These are phyloP conservation scores for Epistrophe eligans DNA, from an alignment of 2,888 invertebrate species.

Conservation along the genomic window DNA sequence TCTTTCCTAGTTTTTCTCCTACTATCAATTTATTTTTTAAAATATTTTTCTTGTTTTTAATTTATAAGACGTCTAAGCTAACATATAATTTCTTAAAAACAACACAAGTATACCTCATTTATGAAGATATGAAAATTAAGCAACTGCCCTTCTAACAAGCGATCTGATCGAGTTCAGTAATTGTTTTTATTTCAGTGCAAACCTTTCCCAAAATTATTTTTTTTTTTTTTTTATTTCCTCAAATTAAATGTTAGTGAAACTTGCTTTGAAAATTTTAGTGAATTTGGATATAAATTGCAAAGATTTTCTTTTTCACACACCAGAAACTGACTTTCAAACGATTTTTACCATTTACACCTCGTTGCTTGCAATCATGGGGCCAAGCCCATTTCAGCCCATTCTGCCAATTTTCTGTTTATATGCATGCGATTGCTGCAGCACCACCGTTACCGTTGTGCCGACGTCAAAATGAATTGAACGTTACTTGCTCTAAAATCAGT, in stretches of 20 bases:
- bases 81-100: too few relatives aligned
- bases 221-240: background rate
- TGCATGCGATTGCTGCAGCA: constrained; percentile 12
- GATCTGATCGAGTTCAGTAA: background rate
- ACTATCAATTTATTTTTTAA: too few relatives aligned
- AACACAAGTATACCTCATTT: too few relatives aligned
- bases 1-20: too few relatives aligned
- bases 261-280: background rate
- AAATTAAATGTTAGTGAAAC: constrained; percentile 16
- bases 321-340: constrained; percentile 40
- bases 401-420: constrained; percentile 38
- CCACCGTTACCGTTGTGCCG: constrained; percentile 21
- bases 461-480: constrained; percentile 72
- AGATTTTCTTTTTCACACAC: constrained; percentile 47
- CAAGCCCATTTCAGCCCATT: constrained; percentile 71
- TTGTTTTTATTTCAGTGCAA: background rate
- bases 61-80: too few relatives aligned
- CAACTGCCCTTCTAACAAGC: background rate
- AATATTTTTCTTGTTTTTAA: too few relatives aligned
- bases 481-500: constrained; percentile 71
- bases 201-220: constrained; percentile 10
- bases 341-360: constrained; percentile 73
- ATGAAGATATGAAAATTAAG: background rate
- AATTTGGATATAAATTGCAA: background rate
- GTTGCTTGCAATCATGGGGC: constrained; percentile 60